These are phyloP conservation scores for Amblyopsis rosae DNA, from an alignment of 2,113 vertebrate species.

Conservation along the genomic window DNA sequence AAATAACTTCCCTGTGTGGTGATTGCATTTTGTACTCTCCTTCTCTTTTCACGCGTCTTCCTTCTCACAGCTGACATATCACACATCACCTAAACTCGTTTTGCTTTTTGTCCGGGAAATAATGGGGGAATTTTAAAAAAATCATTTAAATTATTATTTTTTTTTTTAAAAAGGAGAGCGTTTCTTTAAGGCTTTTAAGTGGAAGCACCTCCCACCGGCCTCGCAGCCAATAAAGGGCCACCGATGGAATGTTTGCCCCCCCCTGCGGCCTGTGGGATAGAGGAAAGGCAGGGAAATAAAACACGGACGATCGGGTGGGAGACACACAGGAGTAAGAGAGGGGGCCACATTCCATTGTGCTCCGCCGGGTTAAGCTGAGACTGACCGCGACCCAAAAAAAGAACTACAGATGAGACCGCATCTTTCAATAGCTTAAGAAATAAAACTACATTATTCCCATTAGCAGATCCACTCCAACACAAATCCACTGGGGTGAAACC, in stretches of 20 bases:
- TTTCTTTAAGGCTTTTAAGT: slow-evolving; percentile 20
- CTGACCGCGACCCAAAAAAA: slow-evolving; percentile 17
- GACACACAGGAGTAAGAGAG: neutral
- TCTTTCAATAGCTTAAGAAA: too few species aligned
- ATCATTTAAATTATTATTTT: too few species aligned
- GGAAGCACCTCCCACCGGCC: slow-evolving; percentile 50
- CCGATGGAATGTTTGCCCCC: slow-evolving; percentile 64
- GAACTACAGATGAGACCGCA: too few species aligned
- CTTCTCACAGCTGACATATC: neutral
- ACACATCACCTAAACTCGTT: neutral
- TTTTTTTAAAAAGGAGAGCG: slow-evolving; percentile 16
- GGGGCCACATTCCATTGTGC: slow-evolving; percentile 58
- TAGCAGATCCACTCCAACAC: too few species aligned
- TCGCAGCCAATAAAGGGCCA: slow-evolving; percentile 61
- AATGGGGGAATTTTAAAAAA: neutral
- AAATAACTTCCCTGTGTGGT: neutral
- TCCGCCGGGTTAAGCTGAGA: slow-evolving; percentile 24
- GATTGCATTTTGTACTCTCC: neutral
- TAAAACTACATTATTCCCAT: too few species aligned
- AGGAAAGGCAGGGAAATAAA: slow-evolving; percentile 17
- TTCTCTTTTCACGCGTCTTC: neutral
- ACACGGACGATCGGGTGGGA: slow-evolving; percentile 9
- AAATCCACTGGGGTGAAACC: neutral
- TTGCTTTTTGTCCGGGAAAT: neutral
- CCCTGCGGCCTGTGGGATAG: slow-evolving; percentile 41